Conservation (phyloP, 2,888 invertebrate species). For the Sminthurinus aureus region DNA sequence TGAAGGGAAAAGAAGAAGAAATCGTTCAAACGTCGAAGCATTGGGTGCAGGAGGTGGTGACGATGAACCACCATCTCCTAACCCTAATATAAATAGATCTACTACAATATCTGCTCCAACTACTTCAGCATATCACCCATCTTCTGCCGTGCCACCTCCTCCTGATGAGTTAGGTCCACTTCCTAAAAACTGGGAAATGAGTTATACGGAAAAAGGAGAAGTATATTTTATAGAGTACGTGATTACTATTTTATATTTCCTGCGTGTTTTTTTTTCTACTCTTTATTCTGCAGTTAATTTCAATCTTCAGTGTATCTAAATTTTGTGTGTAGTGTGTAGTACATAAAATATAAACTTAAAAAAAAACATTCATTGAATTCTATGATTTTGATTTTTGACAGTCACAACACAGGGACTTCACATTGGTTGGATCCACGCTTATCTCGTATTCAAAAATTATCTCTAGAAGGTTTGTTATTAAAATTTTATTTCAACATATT, state of each 20-base stretch:
- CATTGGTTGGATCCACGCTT: conserved; percentile 97
- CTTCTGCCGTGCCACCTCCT: conserved; percentile 42
- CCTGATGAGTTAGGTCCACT: conserved; percentile 80
- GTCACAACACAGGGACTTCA: conserved; percentile 95
- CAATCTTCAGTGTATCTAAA: no score
- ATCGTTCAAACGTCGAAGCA: conserved; percentile 68
- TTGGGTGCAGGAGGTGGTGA: conserved; percentile 63
- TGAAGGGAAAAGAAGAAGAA: conserved; percentile 67
- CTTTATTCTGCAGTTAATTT: no score
- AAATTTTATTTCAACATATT: no score
- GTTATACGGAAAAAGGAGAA: conserved; percentile 95
- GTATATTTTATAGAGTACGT: conserved; percentile 96
- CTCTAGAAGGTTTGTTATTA: conserved; percentile 61
- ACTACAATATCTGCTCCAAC: conserved; percentile 28
- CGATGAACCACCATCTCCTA: conserved; percentile 48
- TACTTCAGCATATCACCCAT: conserved; percentile 36
- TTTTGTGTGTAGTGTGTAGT: no score
- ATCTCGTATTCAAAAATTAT: conserved; percentile 88
- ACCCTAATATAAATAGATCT: conserved; percentile 25
- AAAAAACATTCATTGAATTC: no score
- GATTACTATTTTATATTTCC: not conserved
- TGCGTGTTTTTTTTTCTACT: not conserved
- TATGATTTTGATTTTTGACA: conserved; percentile 63
- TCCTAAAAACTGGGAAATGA: conserved; percentile 97
- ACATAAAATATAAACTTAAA: no score